Percentiles rank a stretch among this genome's conserved stretches.
phyloP scores from a whole-genome alignment of 2,888 invertebrate genomes.

The Mesochorus sp. region DNA sequence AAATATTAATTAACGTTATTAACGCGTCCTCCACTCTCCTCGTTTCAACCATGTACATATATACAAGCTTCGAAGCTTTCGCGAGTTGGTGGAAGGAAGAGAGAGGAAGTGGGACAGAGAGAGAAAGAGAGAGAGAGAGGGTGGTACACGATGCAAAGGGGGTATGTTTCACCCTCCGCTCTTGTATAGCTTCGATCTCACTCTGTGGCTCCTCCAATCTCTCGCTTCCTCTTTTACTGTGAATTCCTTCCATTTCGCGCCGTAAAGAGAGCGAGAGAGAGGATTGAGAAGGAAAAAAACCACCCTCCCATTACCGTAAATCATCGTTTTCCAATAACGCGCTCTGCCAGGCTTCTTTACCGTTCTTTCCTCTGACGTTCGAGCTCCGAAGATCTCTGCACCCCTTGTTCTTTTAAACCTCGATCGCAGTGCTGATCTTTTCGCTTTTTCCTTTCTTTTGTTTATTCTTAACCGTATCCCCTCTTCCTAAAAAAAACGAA shows the following conservation, averaged over 20 bases:
- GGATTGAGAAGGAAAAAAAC: conserved; percentile 76
- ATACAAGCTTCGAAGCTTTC: conserved; percentile 76
- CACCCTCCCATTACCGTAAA: conserved; percentile 84
- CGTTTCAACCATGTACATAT: conserved; percentile 1
- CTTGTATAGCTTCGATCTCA: conserved; percentile 47
- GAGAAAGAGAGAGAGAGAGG: conserved; percentile 51
- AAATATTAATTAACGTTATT: conserved; percentile 86
- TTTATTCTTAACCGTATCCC: conserved; percentile 40
- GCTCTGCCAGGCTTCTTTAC: conserved; percentile 79
- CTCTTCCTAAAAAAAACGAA: conserved; percentile 33
- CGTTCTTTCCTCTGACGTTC: conserved; percentile 65
- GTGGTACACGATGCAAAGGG: conserved; percentile 62
- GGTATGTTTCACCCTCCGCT: conserved; percentile 61
- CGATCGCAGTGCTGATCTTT: conserved; percentile 40
- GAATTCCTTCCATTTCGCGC: conserved; percentile 52
- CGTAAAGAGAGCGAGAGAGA: conserved; percentile 35
- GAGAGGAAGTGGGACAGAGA: conserved; percentile 51
- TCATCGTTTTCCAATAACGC: conserved; percentile 85
- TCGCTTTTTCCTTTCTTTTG: conserved; percentile 21
- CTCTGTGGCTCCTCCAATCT: conserved; percentile 53
- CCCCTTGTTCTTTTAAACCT: conserved; percentile 42
- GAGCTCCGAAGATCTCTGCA: conserved; percentile 48
- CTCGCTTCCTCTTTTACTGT: conserved; percentile 63
- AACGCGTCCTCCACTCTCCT: conserved; percentile 81
- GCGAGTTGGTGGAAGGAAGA: conserved; percentile 66